Evolutionary conservation across 30 jellyfish, hydroid and myxozoan species (phyloP), one percentile per base, ranked within the genome.

Genomic region (Morbakka virulenta): DNA sequence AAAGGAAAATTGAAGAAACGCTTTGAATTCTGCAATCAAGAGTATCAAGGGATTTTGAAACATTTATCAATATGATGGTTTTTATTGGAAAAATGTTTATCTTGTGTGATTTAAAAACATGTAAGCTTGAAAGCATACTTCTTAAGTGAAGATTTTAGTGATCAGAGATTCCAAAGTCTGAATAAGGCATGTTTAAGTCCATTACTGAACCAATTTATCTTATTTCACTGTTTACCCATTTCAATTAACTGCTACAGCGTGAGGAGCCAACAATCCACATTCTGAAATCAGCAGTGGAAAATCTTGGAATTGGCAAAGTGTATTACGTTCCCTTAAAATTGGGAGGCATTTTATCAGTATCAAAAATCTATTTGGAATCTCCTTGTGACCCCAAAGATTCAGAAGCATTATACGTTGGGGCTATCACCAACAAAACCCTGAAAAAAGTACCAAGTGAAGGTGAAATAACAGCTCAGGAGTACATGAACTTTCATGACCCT

Each of bases 101-200:
- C 20, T 26, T 31, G 81, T 3, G 28, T 64, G 9, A 28, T 68
- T 4, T 27, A 80, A 32, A 72, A 80, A 51, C 51, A 32, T 50
- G n/a, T 49, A 2, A 50, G 90, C 69, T 50, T 80, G 25, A 80
- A 80, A 35, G 17, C 93, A 1, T 80, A 72, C 34, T 72, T 80
- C 30, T 34, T 72, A 14, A 71, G 92, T 48, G 93, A 80, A 23
- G 12, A 72, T 11, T 72, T 33, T 1, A 81, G 72, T 49, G 86
- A 70, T 1, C 50, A n/a, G n/a, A n/a, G 90, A 34, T 80, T 80
- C 33, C 69, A 72, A 51, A 32, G 90, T 17, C 93, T 80, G 11
- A 2, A 67, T 4, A 27, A 28, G 30, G 9, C 22, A 2, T 78
- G 66, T 35, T 3, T 23, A 11, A 66, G 67, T 65, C 23, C 52